Evolutionary conservation across 2,113 vertebrate species (phyloP).

Genomic region (Athene noctua): DNA sequence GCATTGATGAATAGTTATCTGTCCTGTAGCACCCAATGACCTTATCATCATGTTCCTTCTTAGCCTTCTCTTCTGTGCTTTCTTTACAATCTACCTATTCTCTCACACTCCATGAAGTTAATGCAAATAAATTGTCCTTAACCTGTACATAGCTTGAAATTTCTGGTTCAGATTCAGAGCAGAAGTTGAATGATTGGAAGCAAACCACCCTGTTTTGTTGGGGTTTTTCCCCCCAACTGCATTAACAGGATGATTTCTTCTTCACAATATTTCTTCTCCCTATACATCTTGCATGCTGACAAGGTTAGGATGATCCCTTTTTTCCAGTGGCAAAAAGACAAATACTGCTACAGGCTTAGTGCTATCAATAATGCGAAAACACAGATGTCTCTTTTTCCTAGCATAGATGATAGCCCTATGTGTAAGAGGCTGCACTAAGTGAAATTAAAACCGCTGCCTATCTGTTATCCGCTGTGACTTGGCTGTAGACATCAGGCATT

Average conservation of each 20-base stretch:
- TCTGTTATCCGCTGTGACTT: neutral
- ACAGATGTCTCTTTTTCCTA: neutral
- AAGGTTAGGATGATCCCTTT: neutral
- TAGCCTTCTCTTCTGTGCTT: neutral
- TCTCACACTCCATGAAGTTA: neutral
- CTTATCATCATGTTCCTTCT: neutral
- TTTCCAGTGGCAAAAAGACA: neutral
- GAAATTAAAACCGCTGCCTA: neutral
- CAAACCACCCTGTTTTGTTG: neutral
- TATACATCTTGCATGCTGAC: neutral
- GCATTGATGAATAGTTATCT: neutral
- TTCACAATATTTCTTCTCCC: neutral
- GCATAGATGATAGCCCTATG: neutral
- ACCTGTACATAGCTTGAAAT: neutral
- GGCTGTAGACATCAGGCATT: neutral
- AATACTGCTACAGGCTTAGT: neutral
- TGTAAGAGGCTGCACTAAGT: neutral
- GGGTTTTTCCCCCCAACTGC: accelerated
- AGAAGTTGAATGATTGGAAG: neutral
- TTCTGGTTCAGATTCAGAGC: neutral
- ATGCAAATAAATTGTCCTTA: neutral
- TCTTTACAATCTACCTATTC: neutral
- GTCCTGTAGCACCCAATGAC: neutral
- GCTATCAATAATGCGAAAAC: neutral
- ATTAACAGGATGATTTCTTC: neutral